Base-by-base conservation (phyloP, 2,888 invertebrate genomes). In the Ferrisia virgata region DNA sequence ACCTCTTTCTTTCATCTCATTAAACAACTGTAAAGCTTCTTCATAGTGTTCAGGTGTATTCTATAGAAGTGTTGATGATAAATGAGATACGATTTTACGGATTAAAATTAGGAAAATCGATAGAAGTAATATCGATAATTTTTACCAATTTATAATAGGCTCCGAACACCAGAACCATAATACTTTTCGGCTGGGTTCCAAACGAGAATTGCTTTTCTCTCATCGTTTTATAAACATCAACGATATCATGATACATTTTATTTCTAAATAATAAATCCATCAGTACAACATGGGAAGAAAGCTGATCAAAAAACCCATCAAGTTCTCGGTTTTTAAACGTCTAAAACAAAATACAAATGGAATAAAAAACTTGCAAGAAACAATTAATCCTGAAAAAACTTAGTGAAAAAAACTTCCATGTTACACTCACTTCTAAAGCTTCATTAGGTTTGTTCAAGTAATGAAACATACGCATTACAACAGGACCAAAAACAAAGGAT, bases 401-500 rank as follows among this genome's bases (percentile, higher is more conserved):
- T 9, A 43, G 15, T 4, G 2, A 9, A 0, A 31, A 25, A n/a
- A 28, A 15, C 5, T n/a, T n/a, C n/a, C n/a, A n/a, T n/a, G n/a
- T n/a, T 2, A 72, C 18, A 22, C 40, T 58, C 80, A 92, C 91
- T 88, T 91, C 86, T 15, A 93, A 87, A 13, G 95, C 95, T 85
- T 92, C 89, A 64, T 92, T 90, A 1, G 93, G 92, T 87, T 93
- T 91, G 88, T 94, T 92, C 47, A 94, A 88, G 86, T 91, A 90
- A 88, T 95, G 90, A 85, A 93, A 93, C 90, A 94, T 91, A 87
- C 96, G 90, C 94, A 96, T 95, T 0, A 94, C 91, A 15, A 95
- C 93, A 4, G 96, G 94, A 0, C 96, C 96, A 91, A 96, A 95
- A 5, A 93, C 88, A 88, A 92, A 96, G 86, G 91, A 93, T n/a